phyloP scores from a whole-genome alignment of 2,797 vertebrate species.

The Hozukius guyotensis region DNA sequence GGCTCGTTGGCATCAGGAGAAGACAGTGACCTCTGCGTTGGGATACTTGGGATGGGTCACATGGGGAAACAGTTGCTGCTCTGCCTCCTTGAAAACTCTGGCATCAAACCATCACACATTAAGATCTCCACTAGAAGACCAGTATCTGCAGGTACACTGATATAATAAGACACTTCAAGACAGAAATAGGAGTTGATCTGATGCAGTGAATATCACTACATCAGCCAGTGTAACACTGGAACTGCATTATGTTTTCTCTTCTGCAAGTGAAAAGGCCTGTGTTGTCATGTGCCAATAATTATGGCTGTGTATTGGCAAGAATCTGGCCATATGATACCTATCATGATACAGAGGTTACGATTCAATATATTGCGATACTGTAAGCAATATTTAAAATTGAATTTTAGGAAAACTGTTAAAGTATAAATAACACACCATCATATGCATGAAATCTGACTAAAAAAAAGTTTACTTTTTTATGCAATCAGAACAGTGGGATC shows the following conservation, averaged over 20 bases:
- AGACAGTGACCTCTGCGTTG: constrained; percentile 64
- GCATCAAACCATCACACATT: constrained; percentile 67
- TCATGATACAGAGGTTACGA: too few species aligned
- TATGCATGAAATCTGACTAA: too few species aligned
- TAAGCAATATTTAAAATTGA: too few species aligned
- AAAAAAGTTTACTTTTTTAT: too few species aligned
- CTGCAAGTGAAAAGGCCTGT: background rate
- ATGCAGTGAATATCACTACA: background rate
- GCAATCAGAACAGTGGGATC: too few species aligned
- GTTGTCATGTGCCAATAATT: background rate
- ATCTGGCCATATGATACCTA: too few species aligned
- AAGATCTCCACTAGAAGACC: constrained; percentile 82
- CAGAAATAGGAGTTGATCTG: too few species aligned
- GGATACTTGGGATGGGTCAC: constrained; percentile 84
- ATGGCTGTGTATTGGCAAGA: too few species aligned
- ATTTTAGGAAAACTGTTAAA: too few species aligned
- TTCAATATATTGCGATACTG: too few species aligned
- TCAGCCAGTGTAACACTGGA: background rate
- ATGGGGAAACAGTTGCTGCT: constrained; percentile 82
- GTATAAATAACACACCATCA: too few species aligned
- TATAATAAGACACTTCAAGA: background rate
- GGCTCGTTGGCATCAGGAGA: background rate
- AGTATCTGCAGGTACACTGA: constrained; percentile 71
- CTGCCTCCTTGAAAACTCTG: constrained; percentile 67
- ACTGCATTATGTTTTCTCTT: background rate